phyloP scores from a whole-genome alignment of 2,888 invertebrate genomes.

The Polylopha cassiicola region DNA sequence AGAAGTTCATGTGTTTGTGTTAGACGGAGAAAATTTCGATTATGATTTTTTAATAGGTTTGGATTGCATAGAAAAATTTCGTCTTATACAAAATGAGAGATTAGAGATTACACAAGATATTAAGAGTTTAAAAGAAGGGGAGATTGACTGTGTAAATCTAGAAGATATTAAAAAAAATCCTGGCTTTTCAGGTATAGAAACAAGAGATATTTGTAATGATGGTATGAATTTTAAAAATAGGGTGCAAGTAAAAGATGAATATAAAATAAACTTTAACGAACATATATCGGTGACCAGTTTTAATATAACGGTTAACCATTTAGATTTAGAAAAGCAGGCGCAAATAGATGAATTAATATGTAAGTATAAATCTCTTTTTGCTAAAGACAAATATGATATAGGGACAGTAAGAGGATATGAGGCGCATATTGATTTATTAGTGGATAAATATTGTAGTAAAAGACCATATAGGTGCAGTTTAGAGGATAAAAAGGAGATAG shows the following conservation, averaged over 20 bases:
- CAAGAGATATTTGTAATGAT: not conserved
- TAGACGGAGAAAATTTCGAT: slow-evolving; percentile 6
- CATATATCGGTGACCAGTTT: slow-evolving; percentile 2
- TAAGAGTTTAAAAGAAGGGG: not conserved
- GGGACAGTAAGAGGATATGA: slow-evolving; percentile 12
- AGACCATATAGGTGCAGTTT: slow-evolving; percentile 20
- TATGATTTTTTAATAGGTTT: slow-evolving; percentile 24
- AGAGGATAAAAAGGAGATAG: slow-evolving; percentile 17
- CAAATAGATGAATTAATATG: slow-evolving; percentile 8
- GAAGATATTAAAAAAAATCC: slow-evolving; percentile 8
- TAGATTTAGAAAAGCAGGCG: slow-evolving; percentile 10
- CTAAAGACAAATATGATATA: slow-evolving; percentile 27
- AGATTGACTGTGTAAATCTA: not conserved
- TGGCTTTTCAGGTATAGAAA: slow-evolving; percentile 10
- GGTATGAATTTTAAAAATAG: no score
- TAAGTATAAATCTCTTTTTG: slow-evolving; percentile 19
- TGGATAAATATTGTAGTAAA: slow-evolving; percentile 18
- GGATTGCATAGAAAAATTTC: slow-evolving; percentile 22
- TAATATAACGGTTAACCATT: slow-evolving; percentile 8
- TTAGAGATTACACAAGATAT: slow-evolving; percentile 13
- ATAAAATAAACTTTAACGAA: slow-evolving; percentile 12
- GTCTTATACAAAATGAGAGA: slow-evolving; percentile 22
- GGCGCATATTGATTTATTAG: slow-evolving; percentile 15
- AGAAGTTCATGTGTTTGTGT: slow-evolving; percentile 24
- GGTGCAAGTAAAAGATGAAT: not conserved